Percentiles rank a stretch among this genome's conserved stretches.
phyloP scores from a whole-genome alignment of 2,888 invertebrate species.

The Galeruca laticollis region DNA sequence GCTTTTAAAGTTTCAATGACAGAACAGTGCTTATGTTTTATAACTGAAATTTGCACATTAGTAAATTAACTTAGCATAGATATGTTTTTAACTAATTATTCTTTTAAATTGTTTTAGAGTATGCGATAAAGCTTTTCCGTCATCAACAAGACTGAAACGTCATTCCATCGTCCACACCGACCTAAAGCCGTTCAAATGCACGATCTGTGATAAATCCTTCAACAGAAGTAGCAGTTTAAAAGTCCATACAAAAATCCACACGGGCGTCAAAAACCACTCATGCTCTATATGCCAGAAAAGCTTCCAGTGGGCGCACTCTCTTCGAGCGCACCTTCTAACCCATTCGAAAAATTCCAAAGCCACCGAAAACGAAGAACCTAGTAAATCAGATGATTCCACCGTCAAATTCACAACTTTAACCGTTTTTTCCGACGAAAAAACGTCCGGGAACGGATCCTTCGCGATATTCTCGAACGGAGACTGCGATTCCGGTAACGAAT shows the following conservation, averaged over 20 bases:
- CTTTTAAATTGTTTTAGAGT: conserved; percentile 33
- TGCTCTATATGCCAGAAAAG: conserved; percentile 57
- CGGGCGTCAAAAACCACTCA: conserved; percentile 55
- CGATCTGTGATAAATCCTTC: conserved; percentile 51
- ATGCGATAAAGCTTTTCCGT: conserved; percentile 45
- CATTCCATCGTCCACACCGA: conserved; percentile 40
- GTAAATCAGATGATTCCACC: conserved; percentile 14
- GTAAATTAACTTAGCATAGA: too few relatives aligned
- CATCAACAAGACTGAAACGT: conserved; percentile 41
- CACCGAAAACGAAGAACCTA: conserved; percentile 7
- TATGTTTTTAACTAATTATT: neutral
- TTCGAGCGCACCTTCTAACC: conserved; percentile 49
- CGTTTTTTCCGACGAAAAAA: conserved; percentile 33
- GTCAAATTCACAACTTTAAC: conserved; percentile 34
- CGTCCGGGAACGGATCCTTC: conserved; percentile 32
- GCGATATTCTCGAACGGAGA: conserved; percentile 35
- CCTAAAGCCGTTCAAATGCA: conserved; percentile 48
- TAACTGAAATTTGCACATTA: too few relatives aligned
- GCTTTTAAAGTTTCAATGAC: neutral
- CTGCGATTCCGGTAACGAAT: conserved; percentile 22
- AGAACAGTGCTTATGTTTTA: too few relatives aligned
- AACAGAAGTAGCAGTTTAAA: conserved; percentile 56
- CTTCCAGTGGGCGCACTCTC: conserved; percentile 57
- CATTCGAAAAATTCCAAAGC: conserved; percentile 34
- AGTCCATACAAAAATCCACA: conserved; percentile 58